Evolutionary conservation across 2,113 vertebrate species (phyloP).

Genomic region (Phalacrocorax carbo): DNA sequence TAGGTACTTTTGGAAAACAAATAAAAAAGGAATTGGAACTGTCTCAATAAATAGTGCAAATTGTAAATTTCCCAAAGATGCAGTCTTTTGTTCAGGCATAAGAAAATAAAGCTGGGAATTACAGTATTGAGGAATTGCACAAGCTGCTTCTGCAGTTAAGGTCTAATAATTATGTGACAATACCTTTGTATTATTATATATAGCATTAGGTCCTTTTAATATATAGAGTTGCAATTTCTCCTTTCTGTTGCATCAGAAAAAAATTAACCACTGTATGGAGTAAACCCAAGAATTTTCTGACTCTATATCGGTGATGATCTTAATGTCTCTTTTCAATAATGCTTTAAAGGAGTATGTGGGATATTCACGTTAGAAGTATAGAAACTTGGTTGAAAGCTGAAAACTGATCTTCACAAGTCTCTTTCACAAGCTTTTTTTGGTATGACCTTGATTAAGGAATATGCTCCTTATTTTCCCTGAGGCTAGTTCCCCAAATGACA

Average conservation of each 20-base stretch:
- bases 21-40: conserved; percentile 78
- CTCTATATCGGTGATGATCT: not conserved
- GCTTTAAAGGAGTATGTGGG: not conserved
- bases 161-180: conserved; percentile 33
- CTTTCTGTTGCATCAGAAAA: not conserved
- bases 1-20: conserved; percentile 72
- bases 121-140: conserved; percentile 24
- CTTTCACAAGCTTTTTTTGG: not conserved
- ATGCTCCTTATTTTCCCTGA: not conserved
- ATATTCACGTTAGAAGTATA: not conserved
- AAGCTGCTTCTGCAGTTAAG: not conserved
- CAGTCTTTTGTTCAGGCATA: conserved; percentile 21
- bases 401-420: not conserved
- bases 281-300: not conserved
- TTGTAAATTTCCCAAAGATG: conserved; percentile 75
- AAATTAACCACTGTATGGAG: not conserved
- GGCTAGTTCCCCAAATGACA: not conserved
- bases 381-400: not conserved
- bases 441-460: not conserved
- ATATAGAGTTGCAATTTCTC: not conserved
- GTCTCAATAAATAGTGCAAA: conserved; percentile 77
- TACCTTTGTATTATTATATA: conserved; percentile 31
- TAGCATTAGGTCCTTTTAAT: not conserved
- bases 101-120: conserved; percentile 72
- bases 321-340: not conserved